Evolutionary conservation across 2,888 invertebrate species (phyloP).

Genomic region (Sympetrum striolatum): DNA sequence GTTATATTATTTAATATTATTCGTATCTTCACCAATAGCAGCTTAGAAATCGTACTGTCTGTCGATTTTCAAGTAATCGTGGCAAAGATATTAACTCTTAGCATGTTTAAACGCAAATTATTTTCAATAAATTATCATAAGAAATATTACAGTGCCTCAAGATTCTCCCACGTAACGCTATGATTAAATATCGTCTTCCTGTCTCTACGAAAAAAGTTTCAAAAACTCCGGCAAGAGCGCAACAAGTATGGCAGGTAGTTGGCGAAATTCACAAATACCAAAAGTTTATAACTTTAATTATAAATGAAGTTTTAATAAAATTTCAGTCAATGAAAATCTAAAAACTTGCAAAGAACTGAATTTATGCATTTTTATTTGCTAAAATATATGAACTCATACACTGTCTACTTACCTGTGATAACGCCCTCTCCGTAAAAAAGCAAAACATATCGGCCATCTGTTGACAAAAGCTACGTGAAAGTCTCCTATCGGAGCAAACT

Average conservation of each 20-base stretch:
- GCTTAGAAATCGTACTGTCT: too few species aligned
- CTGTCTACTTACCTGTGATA: slow-evolving; percentile 3
- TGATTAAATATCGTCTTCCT: neutral
- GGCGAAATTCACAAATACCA: neutral
- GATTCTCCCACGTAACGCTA: too few species aligned
- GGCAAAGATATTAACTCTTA: too few species aligned
- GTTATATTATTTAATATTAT: too few species aligned
- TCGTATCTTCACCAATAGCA: too few species aligned
- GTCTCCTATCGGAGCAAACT: neutral
- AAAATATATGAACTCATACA: neutral
- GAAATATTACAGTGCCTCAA: too few species aligned
- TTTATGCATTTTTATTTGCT: neutral
- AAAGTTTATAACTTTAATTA: neutral
- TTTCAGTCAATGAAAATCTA: neutral
- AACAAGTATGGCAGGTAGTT: neutral
- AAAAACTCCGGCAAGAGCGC: neutral
- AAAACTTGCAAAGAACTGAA: neutral
- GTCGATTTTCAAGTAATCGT: too few species aligned
- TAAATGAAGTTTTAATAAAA: too few species aligned
- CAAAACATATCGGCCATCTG: slow-evolving; percentile 14
- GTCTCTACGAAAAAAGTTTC: neutral
- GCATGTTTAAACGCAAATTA: too few species aligned
- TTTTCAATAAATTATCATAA: too few species aligned
- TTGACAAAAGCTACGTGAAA: neutral
- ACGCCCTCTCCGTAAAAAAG: slow-evolving; percentile 36